phyloP scores from a whole-genome alignment of 2,888 invertebrate genomes.

The Tiliacea citrago region DNA sequence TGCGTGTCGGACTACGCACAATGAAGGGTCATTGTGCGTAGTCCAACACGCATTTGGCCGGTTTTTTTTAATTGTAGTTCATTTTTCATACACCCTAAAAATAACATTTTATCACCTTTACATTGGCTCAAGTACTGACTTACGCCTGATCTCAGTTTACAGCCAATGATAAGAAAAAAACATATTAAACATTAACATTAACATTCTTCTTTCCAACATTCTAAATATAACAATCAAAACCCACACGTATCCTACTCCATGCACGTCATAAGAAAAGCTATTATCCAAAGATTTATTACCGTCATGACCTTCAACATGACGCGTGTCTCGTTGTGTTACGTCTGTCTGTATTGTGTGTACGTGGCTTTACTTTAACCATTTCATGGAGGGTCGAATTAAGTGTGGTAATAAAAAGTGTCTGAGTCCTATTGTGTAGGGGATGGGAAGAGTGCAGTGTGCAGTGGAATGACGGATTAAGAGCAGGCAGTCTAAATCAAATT shows the following conservation, averaged over 20 bases:
- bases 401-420: slow-evolving; percentile 42
- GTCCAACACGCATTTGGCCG: too few relatives aligned
- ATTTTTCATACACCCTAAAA: not conserved
- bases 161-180: not conserved
- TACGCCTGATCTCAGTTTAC: not conserved
- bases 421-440: slow-evolving; percentile 13
- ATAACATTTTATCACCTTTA: not conserved
- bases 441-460: slow-evolving; percentile 16
- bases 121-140: not conserved
- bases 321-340: slow-evolving; percentile 33
- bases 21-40: too few relatives aligned
- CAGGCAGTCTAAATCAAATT: too few relatives aligned
- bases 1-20: too few relatives aligned
- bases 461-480: not conserved
- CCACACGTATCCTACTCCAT: slow-evolving; percentile 17
- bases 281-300: slow-evolving; percentile 51
- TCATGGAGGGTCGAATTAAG: slow-evolving; percentile 29
- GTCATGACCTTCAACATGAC: slow-evolving; percentile 35
- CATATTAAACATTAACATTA: not conserved
- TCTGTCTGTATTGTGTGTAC: slow-evolving; percentile 44
- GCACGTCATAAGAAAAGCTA: slow-evolving; percentile 42
- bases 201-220: not conserved
- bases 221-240: slow-evolving; percentile 9
- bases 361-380: slow-evolving; percentile 26
- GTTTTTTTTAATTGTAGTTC: not conserved